A percentile compares a stretch with the other conserved stretches of the same genome.
These are phyloP conservation scores for Sus scrofa DNA, from an alignment of 2,113 vertebrate genomes.

Conservation along the genomic window T2T-Sscrofa CM000813.6:34423001-34423500, in stretches of 20 bases:
- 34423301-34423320: not conserved
- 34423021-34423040: not conserved
- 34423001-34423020: not conserved
- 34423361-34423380: not conserved
- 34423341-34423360: not conserved
- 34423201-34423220: not conserved
- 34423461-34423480: not conserved
- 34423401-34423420: not conserved
- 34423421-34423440: not conserved
- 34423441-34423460: not conserved
- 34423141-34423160: slow-evolving; percentile 17
- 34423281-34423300: not conserved
- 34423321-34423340: not conserved
- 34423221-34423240: not conserved
- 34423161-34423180: not conserved
- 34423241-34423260: not conserved
- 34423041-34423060: not conserved
- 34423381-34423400: not conserved
- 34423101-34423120: not conserved
- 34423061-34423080: not conserved
- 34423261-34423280: not conserved
- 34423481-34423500: not conserved
- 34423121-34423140: not conserved
- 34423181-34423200: not conserved
- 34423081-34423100: not conserved